Conservation (phyloP, 2,113 vertebrate genomes). For the Paratilapia polleni region DNA sequence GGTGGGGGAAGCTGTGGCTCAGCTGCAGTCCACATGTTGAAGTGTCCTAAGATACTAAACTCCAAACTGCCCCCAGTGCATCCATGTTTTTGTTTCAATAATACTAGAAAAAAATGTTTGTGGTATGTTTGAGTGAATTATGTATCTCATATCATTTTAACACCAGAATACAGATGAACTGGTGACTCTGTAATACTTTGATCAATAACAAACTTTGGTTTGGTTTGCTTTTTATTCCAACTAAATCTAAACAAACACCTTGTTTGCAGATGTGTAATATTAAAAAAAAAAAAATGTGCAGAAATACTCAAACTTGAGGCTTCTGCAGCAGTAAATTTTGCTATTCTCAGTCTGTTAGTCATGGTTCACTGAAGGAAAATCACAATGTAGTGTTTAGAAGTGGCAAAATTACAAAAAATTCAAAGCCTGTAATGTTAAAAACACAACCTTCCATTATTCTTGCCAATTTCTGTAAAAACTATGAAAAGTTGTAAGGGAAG, state of each 20-base stretch:
- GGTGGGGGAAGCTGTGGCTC: neutral
- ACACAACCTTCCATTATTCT: neutral
- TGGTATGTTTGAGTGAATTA: too few species aligned
- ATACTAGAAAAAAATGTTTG: too few species aligned
- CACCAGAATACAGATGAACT: too few species aligned
- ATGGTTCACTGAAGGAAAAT: neutral
- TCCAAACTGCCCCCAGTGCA: neutral
- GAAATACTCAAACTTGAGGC: neutral
- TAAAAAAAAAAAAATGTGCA: neutral
- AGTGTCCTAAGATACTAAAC: neutral
- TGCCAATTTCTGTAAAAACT: neutral
- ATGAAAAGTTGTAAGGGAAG: neutral
- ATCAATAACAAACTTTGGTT: too few species aligned
- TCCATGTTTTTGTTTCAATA: too few species aligned
- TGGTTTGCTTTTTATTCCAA: too few species aligned
- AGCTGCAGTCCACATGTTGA: neutral
- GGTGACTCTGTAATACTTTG: too few species aligned
- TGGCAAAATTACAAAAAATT: neutral
- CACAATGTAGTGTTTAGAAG: neutral
- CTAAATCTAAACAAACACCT: too few species aligned
- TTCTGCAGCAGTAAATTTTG: neutral
- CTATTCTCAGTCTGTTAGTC: neutral
- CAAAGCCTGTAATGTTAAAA: neutral
- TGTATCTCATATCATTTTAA: too few species aligned
- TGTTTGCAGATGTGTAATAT: neutral